Base-by-base conservation (phyloP, 2,888 invertebrate species). In the Trypoxylon attenuatum region DNA sequence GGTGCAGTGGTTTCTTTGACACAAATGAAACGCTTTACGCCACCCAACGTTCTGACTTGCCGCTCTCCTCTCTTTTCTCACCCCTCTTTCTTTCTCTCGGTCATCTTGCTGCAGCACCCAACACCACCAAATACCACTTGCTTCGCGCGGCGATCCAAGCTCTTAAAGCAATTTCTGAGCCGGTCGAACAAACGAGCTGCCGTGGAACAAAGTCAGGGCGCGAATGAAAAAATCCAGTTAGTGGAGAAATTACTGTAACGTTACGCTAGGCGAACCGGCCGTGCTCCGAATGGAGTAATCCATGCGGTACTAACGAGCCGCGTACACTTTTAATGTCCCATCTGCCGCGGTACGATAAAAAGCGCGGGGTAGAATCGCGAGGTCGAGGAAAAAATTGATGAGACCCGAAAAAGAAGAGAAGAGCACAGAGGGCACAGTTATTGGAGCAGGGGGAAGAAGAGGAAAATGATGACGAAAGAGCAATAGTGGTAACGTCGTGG, bases 21-120 rank as follows among this genome's bases (percentile, higher is more conserved):
- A 52, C 55, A 52, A 55, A 72, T 56, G 59, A 55, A 72, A 68
- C 68, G 59, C 39, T 72, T 75, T 59, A 56, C 25, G 56, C 29
- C 54, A 69, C 15, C 41, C 25, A 53, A 63, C 54, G 18, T 10
- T 10, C 27, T n/a, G n/a, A n/a, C n/a, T n/a, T 23, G 33, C 41
- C 22, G 18, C 25, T 45, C 27, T 19, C 23, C 23, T 15, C 21
- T 18, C 15, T 29, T 27, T 23, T 21, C 19, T 13, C 29, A 8
- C 18, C 23, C 10, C 3, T 10, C 4, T 8, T 23, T 22, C 25
- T 5, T 43, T 6, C 46, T 29, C 50, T 33, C n/a, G 21, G 25
- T 5, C 18, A 23, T 1, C 15, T 43, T 22, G 23, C 6, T 13
- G 18, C n/a, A n/a, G n/a, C n/a, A n/a, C n/a, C 22, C 18, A 1